These are phyloP conservation scores for Lampropteryx suffumata DNA, from an alignment of 2,888 invertebrate genomes.

Conservation along the genomic window DNA sequence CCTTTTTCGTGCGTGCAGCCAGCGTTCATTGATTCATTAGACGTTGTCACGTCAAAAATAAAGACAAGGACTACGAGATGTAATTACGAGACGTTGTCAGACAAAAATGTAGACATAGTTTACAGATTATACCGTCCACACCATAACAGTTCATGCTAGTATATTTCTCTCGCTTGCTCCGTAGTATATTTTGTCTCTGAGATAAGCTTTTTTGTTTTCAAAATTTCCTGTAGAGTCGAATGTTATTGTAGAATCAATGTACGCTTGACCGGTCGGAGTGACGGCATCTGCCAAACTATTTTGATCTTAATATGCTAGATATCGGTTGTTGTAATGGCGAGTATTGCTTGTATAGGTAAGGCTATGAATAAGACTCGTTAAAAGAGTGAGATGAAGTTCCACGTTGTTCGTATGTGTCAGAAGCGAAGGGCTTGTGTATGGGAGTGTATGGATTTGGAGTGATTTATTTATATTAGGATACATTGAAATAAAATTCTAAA, in stretches of 20 bases:
- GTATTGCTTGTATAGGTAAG: constrained; percentile 38
- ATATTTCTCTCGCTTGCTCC: background rate
- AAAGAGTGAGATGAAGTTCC: constrained; percentile 10
- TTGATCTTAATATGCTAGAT: constrained; percentile 35
- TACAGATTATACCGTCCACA: too few relatives aligned
- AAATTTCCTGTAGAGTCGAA: constrained; percentile 70
- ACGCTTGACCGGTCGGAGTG: constrained; percentile 63
- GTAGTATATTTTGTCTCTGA: constrained; percentile 33
- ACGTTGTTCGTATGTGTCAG: constrained; percentile 5
- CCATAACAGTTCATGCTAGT: too few relatives aligned
- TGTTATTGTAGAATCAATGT: constrained; percentile 80
- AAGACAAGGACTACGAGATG: too few relatives aligned
- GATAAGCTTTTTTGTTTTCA: constrained; percentile 41
- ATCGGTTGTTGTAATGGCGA: constrained; percentile 33
- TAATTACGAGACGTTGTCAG: too few relatives aligned
- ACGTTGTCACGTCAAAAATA: too few relatives aligned
- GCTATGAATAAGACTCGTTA: constrained; percentile 16
- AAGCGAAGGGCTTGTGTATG: constrained; percentile 13
- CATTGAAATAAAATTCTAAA: background rate
- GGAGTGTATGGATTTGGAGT: constrained; percentile 17
- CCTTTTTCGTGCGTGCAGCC: too few relatives aligned
- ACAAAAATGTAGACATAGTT: too few relatives aligned
- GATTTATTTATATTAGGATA: constrained; percentile 14
- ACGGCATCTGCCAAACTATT: constrained; percentile 44
- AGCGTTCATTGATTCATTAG: too few relatives aligned